phyloP scores from a whole-genome alignment of 2,797 vertebrate genomes.

The Takifugu rubripes region DNA sequence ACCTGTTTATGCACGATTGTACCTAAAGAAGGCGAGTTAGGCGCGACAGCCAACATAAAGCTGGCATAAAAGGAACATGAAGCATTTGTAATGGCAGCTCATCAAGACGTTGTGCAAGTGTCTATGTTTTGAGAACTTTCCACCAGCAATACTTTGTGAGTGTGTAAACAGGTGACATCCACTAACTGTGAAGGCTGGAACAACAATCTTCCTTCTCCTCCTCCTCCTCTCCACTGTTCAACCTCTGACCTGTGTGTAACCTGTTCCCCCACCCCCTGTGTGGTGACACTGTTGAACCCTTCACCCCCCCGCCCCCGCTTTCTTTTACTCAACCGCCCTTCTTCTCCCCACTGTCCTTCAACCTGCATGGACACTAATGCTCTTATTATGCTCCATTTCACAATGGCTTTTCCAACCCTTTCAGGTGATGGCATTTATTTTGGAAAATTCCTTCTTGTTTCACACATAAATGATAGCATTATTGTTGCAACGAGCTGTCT shows the following conservation, averaged over 20 bases:
- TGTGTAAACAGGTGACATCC: constrained; percentile 67
- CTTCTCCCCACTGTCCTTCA: constrained; percentile 27
- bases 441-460: neutral
- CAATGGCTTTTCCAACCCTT: neutral
- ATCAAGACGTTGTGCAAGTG: constrained; percentile 32
- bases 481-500: neutral
- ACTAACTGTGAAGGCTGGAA: constrained; percentile 60
- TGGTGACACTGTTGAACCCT: constrained; percentile 56
- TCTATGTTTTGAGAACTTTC: constrained; percentile 23
- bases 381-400: constrained; percentile 64
- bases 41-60: neutral
- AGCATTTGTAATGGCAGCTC: neutral
- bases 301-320: constrained; percentile 27
- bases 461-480: neutral
- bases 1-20: too few relatives aligned
- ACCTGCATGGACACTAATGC: constrained; percentile 49
- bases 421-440: neutral
- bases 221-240: constrained; percentile 25
- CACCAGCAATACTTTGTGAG: constrained; percentile 23
- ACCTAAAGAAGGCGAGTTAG: too few relatives aligned
- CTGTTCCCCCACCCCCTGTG: constrained; percentile 25
- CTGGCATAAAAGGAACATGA: neutral
- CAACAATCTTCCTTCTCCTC: constrained; percentile 43
- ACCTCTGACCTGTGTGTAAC: constrained; percentile 53
- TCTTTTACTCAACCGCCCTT: constrained; percentile 19